Conservation (phyloP, 2,113 vertebrate species). For the Lophura nycthemera region DNA sequence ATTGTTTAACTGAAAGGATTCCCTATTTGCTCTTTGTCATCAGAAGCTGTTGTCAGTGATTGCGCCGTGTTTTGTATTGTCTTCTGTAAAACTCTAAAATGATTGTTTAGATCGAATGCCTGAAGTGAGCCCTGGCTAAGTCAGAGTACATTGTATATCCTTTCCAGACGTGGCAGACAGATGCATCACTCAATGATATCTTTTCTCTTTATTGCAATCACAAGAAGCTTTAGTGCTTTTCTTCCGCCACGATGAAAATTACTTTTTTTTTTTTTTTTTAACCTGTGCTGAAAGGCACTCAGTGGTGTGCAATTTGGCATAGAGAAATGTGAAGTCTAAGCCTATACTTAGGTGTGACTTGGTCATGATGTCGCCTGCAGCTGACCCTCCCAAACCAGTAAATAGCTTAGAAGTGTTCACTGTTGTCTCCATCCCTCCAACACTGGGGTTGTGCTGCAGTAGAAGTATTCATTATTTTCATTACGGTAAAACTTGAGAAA, state of each 20-base stretch:
- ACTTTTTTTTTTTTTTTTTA: background rate
- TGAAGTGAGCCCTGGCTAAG: background rate
- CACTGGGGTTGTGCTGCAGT: background rate
- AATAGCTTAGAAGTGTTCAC: background rate
- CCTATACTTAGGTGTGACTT: background rate
- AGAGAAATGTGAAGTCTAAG: background rate
- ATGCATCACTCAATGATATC: background rate
- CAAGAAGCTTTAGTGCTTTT: constrained; percentile 24
- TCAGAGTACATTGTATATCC: background rate
- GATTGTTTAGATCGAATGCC: constrained; percentile 25
- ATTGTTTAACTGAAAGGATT: constrained; percentile 26
- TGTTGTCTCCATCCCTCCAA: background rate
- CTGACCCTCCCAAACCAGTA: background rate
- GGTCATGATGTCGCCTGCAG: fast-evolving
- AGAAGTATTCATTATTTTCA: background rate
- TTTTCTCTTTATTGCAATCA: constrained; percentile 3
- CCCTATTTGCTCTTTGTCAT: constrained; percentile 22
- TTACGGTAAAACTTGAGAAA: background rate
- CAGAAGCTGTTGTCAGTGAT: background rate
- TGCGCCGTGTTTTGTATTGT: background rate
- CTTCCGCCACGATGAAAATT: constrained; percentile 23
- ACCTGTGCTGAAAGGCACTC: background rate
- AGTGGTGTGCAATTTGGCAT: background rate
- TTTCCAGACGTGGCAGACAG: background rate
- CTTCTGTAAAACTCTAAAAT: constrained; percentile 26